phyloP scores from a whole-genome alignment of 2,113 vertebrate species.

The Nothoprocta pentlandii region DNA sequence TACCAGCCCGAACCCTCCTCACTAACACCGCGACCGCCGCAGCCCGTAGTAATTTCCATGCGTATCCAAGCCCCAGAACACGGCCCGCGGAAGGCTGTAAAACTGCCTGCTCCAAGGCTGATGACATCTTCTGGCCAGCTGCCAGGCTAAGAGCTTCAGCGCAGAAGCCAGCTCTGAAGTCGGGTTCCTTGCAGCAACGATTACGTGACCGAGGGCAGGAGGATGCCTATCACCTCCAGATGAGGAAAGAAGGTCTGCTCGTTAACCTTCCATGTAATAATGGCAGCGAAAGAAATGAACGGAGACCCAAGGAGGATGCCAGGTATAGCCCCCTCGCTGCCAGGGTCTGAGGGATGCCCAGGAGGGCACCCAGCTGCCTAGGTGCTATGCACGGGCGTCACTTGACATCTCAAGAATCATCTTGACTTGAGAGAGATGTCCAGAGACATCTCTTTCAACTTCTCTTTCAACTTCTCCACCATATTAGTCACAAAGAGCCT shows the following conservation, averaged over 20 bases:
- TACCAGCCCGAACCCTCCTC: background rate
- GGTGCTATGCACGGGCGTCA: rapidly evolving
- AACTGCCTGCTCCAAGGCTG: background rate
- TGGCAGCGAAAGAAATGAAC: background rate
- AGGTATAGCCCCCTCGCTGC: background rate
- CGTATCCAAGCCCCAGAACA: slow-evolving; percentile 3
- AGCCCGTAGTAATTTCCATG: background rate
- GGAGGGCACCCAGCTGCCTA: rapidly evolving
- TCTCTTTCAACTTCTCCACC: background rate
- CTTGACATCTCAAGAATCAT: background rate
- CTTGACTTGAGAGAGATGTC: too few relatives aligned
- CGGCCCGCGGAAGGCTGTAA: background rate
- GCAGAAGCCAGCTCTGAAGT: slow-evolving; percentile 31
- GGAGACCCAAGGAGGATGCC: background rate
- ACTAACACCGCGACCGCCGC: background rate
- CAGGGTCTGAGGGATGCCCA: rapidly evolving
- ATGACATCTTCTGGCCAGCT: slow-evolving; percentile 28
- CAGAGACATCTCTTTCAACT: background rate
- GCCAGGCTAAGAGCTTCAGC: slow-evolving; percentile 50
- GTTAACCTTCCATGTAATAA: background rate
- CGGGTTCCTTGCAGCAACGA: background rate
- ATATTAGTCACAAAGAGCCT: rapidly evolving
- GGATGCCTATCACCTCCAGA: background rate
- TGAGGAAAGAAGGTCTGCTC: background rate
- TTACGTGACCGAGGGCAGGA: slow-evolving; percentile 3